Evolutionary conservation across 2,888 invertebrate genomes (phyloP), one percentile per base, ranked within the genome.

Genomic region (Apoderus coryli): DNA sequence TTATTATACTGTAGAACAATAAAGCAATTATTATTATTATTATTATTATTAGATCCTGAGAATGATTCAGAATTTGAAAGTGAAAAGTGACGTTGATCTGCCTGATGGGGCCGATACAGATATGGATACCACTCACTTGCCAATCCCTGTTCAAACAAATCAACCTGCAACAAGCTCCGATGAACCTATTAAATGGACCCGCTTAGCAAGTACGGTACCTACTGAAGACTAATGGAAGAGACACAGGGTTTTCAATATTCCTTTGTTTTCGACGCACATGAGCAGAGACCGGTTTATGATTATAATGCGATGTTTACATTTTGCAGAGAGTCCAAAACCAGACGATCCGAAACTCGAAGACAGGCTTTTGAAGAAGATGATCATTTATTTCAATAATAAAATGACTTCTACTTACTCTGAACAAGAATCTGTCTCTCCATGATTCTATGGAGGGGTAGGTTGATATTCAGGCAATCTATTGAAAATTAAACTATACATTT

Each of bases 401-500:
- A 31, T 31, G 31, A 2, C 13, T 4, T 10, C 14, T 15, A 14
- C 26, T 9, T 27, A 26, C 19, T 19, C 25, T 22, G 26, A 25
- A n/a, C 16, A 16, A 12, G 27, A 32, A 19, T 7, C 6, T 19
- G 7, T 19, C n/a, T 6, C 19, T 6, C 19, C n/a, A 32, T 32
- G 27, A 23, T 32, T n/a, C 23, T 27, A 9, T 32, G 32, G 22
- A 10, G 32, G 12, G 22, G 27, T 10, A 27, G 27, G 14, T 13
- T 33, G n/a, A 16, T 31, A 7, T 28, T 34, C 16, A 26, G 31
- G 22, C 31, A 34, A 23, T 34, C 24, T 19, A 34, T 31, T 13
- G 31, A 34, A 22, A 34, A 30, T 16, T 27, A 34, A 26, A 26
- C 27, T 26, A 13, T 26, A 26, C 14, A 26, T 26, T 7, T 24